Percentiles rank a stretch among this genome's conserved stretches.
Evolutionary conservation across 2,797 vertebrate species (phyloP).

Genomic region (Mionectes olivaceus): DNA sequence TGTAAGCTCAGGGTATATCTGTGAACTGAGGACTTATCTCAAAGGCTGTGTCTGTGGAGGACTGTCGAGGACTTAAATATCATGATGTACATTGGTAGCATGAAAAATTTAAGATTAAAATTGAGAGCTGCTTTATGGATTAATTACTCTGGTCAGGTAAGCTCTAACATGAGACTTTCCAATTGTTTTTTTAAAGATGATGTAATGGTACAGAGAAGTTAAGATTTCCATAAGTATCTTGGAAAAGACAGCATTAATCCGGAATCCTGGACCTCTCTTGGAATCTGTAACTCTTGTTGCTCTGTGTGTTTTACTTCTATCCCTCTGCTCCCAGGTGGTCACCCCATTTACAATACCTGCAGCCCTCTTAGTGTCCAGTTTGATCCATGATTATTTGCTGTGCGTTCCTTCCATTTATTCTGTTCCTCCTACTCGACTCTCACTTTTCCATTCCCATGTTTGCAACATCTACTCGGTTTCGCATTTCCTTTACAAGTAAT

Average conservation of each 20-base stretch:
- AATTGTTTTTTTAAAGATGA: background rate
- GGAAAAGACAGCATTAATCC: background rate
- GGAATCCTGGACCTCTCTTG: background rate
- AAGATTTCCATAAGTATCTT: rapidly evolving
- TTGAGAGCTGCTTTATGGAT: background rate
- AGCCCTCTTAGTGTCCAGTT: background rate
- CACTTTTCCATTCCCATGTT: background rate
- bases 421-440: background rate
- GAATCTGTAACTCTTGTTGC: background rate
- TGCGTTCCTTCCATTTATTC: background rate
- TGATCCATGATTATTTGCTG: background rate
- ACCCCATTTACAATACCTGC: background rate
- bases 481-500: background rate
- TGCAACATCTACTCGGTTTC: background rate
- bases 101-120: background rate
- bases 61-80: background rate
- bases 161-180: background rate
- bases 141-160: background rate
- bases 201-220: background rate
- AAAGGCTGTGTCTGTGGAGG: background rate
- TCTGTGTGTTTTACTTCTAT: background rate
- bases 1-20: background rate
- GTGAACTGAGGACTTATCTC: background rate
- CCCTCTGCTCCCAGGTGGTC: background rate
- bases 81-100: background rate